These are phyloP conservation scores for Ectemnius cavifrons DNA, from an alignment of 2,888 invertebrate species.

Conservation along the genomic window DNA sequence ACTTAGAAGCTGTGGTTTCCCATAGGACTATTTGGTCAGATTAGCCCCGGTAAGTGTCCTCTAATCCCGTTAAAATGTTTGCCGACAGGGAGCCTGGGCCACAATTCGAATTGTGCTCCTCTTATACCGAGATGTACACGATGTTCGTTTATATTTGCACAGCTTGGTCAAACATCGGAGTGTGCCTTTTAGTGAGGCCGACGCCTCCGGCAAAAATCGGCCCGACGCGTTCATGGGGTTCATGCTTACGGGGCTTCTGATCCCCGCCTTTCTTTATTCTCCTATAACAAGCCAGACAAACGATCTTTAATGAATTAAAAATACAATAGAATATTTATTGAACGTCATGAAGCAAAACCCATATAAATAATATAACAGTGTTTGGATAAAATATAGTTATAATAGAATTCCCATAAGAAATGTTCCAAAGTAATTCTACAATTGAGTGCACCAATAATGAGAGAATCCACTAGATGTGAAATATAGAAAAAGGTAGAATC, in stretches of 20 bases:
- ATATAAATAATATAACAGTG: no score
- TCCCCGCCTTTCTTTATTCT: background rate
- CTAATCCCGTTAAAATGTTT: constrained; percentile 78
- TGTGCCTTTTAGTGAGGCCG: constrained; percentile 73
- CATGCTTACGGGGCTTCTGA: constrained; percentile 46
- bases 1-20: constrained; percentile 69
- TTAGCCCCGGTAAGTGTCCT: constrained; percentile 75
- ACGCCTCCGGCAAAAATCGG: constrained; percentile 69
- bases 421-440: no score
- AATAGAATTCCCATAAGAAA: no score
- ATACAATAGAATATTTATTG: no score
- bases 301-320: no score
- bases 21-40: constrained; percentile 72
- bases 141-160: constrained; percentile 73
- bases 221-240: constrained; percentile 56
- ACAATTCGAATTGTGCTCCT: constrained; percentile 64
- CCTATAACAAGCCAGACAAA: no score
- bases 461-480: no score
- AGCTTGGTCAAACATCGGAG: constrained; percentile 76
- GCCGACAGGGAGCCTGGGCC: constrained; percentile 67
- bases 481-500: no score
- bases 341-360: no score
- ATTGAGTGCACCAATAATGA: no score
- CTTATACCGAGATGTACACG: constrained; percentile 62
- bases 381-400: no score